Percentiles rank a stretch among this genome's conserved stretches.
Evolutionary conservation across 1,140 invertebrate species (phyloP).

Genomic region (Drosophila elegans): DNA sequence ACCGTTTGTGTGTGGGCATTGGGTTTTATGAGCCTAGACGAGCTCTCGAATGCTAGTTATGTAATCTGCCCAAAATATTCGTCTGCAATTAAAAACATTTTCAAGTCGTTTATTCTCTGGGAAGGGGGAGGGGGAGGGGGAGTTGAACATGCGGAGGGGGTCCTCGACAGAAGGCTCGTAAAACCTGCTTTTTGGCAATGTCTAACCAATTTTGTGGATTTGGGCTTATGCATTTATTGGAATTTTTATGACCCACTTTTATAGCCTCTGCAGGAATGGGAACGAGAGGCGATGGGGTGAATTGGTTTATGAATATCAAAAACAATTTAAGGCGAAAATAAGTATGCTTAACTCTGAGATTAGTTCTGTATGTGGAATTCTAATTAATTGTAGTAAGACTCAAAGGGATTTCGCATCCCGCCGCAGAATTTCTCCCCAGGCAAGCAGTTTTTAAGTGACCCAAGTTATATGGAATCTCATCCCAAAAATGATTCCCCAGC

Average conservation of each 20-base stretch:
- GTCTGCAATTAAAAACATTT: conserved; percentile 71
- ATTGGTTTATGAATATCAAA: conserved; percentile 55
- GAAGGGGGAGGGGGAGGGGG: no score
- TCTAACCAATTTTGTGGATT: conserved; percentile 52
- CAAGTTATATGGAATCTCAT: background rate
- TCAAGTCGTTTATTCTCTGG: conserved; percentile 45
- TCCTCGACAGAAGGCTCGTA: conserved; percentile 9
- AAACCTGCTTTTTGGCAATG: conserved; percentile 16
- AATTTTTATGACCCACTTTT: conserved; percentile 60
- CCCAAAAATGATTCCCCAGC: conserved; percentile 3
- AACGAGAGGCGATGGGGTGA: conserved; percentile 1
- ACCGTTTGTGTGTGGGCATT: conserved; percentile 6
- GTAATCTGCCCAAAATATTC: conserved; percentile 61
- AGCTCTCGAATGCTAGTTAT: conserved; percentile 39
- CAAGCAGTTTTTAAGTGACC: background rate
- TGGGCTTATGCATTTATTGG: conserved; percentile 48
- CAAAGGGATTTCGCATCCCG: background rate
- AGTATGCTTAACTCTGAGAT: conserved; percentile 20
- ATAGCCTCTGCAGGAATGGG: conserved; percentile 8
- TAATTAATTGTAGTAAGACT: conserved; percentile 15
- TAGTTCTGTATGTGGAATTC: background rate
- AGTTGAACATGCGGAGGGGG: background rate
- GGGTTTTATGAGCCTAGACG: conserved; percentile 24
- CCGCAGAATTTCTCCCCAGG: background rate
- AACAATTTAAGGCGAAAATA: conserved; percentile 25